Base-by-base conservation (phyloP, 2,888 invertebrate species). In the Tetanocera ferruginea region DNA sequence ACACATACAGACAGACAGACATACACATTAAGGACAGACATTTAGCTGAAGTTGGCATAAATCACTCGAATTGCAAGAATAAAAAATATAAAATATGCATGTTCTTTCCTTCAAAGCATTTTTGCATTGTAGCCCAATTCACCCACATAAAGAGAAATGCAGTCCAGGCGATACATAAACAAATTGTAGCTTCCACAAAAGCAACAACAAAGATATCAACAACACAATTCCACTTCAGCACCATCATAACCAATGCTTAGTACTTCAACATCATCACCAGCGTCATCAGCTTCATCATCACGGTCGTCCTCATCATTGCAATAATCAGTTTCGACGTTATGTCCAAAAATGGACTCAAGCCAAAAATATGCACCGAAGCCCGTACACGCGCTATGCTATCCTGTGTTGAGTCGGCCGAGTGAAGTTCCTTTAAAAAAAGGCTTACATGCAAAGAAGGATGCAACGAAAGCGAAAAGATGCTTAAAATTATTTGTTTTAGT, bases 41-140 rank as follows among this genome's bases (percentile, higher is more conserved):
- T 64, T 66, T 64, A 64, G 14, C 51, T 19, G 64, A 28, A 64
- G 74, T 75, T 75, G 66, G 75, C 75, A 75, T 75, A 75, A 75
- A 75, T 75, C 75, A 75, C 67, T 52, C 28, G 66, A 25, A 55
- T 51, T 25, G 66, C 19, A 52, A 64, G 66, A 34, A 34, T 5
- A 66, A 64, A 31, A 66, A 66, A 55, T 17, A 49, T 6, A 11
- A 19, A 25, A 70, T 51, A 28, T 28, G n/a, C n/a, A 49, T 37
- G 57, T 55, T 51, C 34, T 49, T 71, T 34, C 34, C 55, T 43
- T n/a, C 19, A 72, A 60, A 60, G 43, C 14, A 23, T 72, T 73
- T 70, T 70, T 62, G 28, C 62, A 17, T n/a, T 55, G 66, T 28
- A 49, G 62, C 31, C 62, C 43, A 43, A 62, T 37, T 62, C 73